Evolutionary conservation across 2,113 vertebrate genomes (phyloP).

Genomic region (Apaloderma vittatum): DNA sequence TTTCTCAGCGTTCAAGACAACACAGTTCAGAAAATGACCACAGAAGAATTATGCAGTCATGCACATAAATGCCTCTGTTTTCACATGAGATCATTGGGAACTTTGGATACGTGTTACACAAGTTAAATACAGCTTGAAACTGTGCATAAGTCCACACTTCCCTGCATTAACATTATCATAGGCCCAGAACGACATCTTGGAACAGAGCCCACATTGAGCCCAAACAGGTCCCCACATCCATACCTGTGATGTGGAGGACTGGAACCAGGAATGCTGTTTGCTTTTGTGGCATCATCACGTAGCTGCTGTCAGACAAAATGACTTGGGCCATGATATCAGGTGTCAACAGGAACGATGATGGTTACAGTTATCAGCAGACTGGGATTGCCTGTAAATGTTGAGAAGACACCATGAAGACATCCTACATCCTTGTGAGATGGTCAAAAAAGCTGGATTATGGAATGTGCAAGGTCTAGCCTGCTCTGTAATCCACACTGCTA

Average conservation of each 20-base stretch:
- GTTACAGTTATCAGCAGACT: neutral
- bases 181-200: neutral
- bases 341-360: neutral
- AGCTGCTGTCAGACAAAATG: neutral
- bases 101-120: neutral
- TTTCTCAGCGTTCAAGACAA: neutral
- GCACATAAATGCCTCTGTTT: neutral
- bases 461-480: neutral
- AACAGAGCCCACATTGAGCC: neutral
- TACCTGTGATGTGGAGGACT: neutral
- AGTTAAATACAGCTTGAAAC: neutral
- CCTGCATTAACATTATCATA: neutral
- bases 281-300: fast-evolving
- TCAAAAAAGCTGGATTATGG: neutral
- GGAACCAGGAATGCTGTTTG: fast-evolving
- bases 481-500: neutral
- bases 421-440: neutral
- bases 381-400: neutral
- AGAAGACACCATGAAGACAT: neutral
- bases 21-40: neutral
- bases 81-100: neutral
- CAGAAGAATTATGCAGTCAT: neutral
- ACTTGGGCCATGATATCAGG: neutral
- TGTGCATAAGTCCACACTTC: neutral
- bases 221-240: fast-evolving